phyloP scores from a whole-genome alignment of 2,113 vertebrate species.

The Apteryx owenii region DNA sequence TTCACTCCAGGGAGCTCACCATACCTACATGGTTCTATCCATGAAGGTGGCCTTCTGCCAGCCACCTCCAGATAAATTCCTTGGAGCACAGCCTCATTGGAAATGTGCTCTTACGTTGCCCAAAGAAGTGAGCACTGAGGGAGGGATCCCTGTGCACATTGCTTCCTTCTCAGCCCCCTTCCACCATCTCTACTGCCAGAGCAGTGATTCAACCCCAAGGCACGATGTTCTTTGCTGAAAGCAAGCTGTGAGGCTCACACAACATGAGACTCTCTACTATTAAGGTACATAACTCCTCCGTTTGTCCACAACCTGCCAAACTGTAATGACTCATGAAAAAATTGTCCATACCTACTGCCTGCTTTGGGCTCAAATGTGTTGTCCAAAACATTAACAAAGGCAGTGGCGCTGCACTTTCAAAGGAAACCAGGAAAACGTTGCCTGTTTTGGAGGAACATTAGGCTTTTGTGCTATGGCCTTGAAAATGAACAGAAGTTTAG shows the following conservation, averaged over 20 bases:
- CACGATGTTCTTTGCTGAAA: accelerated
- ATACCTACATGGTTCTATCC: background rate
- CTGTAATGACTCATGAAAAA: background rate
- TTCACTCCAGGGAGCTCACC: background rate
- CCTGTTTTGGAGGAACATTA: background rate
- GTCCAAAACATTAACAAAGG: slow-evolving; percentile 16
- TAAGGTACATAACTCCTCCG: background rate
- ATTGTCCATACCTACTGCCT: accelerated
- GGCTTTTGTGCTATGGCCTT: background rate
- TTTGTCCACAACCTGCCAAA: background rate
- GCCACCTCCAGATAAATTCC: background rate
- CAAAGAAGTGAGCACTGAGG: accelerated
- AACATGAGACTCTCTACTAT: background rate
- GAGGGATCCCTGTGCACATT: background rate
- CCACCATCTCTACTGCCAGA: background rate
- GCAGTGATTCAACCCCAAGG: accelerated
- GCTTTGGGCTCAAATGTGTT: background rate
- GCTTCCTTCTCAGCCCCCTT: background rate
- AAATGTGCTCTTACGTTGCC: accelerated
- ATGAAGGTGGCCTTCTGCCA: background rate
- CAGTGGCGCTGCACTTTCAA: background rate
- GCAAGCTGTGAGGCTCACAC: background rate
- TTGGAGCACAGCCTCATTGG: accelerated
- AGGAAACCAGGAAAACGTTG: background rate
- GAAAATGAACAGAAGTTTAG: slow-evolving; percentile 10